phyloP scores from a whole-genome alignment of 2,113 vertebrate genomes.

The Elephantulus edwardii region DNA sequence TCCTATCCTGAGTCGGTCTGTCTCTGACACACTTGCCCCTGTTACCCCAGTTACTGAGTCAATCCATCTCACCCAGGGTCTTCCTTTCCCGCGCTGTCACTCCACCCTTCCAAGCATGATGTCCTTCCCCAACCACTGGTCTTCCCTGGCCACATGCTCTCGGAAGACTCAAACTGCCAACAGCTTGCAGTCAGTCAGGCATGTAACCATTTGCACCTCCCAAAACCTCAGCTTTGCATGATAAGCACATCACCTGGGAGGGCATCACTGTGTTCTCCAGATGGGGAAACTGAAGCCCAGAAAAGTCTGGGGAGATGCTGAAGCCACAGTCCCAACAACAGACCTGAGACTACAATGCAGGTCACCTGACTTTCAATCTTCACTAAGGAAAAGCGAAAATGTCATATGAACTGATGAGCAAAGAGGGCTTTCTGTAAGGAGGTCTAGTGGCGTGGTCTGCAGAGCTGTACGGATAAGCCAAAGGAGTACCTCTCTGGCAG shows the following conservation, averaged over 20 bases:
- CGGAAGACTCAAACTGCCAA: background rate
- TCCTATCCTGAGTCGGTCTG: too few relatives aligned
- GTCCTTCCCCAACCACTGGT: too few relatives aligned
- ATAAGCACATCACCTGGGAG: background rate
- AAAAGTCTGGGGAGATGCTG: background rate
- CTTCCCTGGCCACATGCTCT: too few relatives aligned
- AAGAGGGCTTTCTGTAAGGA: too few relatives aligned
- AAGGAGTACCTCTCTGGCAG: too few relatives aligned
- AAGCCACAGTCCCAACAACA: background rate
- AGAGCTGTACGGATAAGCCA: too few relatives aligned
- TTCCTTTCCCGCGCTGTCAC: too few relatives aligned
- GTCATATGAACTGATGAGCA: background rate
- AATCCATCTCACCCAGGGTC: too few relatives aligned
- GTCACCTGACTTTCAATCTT: background rate
- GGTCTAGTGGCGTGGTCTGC: too few relatives aligned
- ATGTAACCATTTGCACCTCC: background rate
- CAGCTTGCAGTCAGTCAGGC: background rate
- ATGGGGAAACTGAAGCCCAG: slow-evolving; percentile 8
- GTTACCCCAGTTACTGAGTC: too few relatives aligned
- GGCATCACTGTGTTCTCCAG: background rate
- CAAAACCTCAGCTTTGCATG: background rate
- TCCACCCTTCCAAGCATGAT: too few relatives aligned
- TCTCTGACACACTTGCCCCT: too few relatives aligned
- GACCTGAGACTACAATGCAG: slow-evolving; percentile 11
- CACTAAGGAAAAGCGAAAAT: background rate